phyloP scores from a whole-genome alignment of 2,113 vertebrate species.

The Lepidothrix coronata region DNA sequence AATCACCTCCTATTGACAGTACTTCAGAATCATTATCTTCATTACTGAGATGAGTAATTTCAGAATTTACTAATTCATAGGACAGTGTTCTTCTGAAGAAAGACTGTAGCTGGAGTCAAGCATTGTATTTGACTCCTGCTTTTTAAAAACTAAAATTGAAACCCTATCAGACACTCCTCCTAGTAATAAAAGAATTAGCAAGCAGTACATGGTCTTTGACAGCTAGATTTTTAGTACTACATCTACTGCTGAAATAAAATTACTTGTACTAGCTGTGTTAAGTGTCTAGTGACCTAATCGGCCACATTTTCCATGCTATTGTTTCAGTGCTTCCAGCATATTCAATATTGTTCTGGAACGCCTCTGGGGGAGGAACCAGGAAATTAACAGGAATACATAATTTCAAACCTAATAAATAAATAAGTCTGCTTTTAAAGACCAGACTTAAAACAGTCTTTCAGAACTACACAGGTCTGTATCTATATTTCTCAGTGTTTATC shows the following conservation, averaged over 20 bases:
- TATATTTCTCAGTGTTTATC: background rate
- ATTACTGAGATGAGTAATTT: background rate
- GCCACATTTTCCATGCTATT: background rate
- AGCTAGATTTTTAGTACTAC: background rate
- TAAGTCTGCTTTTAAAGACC: background rate
- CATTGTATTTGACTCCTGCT: background rate
- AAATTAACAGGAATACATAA: background rate
- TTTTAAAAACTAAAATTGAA: background rate
- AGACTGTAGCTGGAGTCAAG: background rate
- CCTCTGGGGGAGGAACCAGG: background rate
- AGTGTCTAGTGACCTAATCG: slow-evolving; percentile 6
- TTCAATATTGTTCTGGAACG: background rate
- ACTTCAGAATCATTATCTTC: background rate
- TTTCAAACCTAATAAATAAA: background rate
- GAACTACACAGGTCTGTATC: background rate
- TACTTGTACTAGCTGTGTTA: background rate
- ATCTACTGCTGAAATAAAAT: background rate
- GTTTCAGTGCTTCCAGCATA: background rate
- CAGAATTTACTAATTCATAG: background rate
- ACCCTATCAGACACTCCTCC: background rate
- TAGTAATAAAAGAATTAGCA: background rate
- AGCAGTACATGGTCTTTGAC: background rate
- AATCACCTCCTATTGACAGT: background rate
- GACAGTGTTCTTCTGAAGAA: background rate
- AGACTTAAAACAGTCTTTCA: background rate